Evolutionary conservation across 2,888 invertebrate genomes (phyloP), one percentile per base, ranked within the genome.

Genomic region (Eupithecia exiguata): DNA sequence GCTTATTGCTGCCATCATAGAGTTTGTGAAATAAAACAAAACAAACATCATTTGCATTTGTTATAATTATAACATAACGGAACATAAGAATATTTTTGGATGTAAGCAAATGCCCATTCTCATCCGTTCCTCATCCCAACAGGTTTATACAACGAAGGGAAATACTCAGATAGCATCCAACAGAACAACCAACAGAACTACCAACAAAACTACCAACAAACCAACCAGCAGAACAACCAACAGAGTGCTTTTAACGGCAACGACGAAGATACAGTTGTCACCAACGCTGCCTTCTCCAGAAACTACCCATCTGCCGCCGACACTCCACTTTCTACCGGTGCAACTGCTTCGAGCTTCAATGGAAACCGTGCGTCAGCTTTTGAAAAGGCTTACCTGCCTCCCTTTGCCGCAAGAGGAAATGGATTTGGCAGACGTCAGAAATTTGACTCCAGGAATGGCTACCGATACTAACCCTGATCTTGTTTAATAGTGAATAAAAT

Each of bases 131-230:
- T 66, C 6, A 21, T 14, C n/a, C 69, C 77, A 77, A 5, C 84
- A 93, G 94, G 93, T 30, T 89, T 90, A 0, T 94, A 93, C 87
- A 89, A 84, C 71, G 91, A 89, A 77, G 88, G 78, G 25, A 93
- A 92, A 84, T 93, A 91, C 6, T 66, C 68, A 66, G 72, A 75
- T 58, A 79, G 76, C 74, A 76, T 72, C 12, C 78, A 79, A 36
- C 69, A 74, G 40, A 75, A 74, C 71, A 76, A 79, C 71, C 72
- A 74, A 25, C 74, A 75, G 67, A 68, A 72, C 72, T 76, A 79
- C 72, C 70, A 74, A 25, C 75, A 75, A 43, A 68, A 74, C 78
- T 78, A 81, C 75, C 58, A 25, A 25, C 58, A 58, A n/a, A n/a
- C n/a, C n/a, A n/a, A n/a, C n/a, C n/a, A n/a, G n/a, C n/a, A n/a